These are phyloP conservation scores for Drosophila flavopinicola DNA, from an alignment of 2,888 invertebrate genomes.

Conservation along the genomic window DNA sequence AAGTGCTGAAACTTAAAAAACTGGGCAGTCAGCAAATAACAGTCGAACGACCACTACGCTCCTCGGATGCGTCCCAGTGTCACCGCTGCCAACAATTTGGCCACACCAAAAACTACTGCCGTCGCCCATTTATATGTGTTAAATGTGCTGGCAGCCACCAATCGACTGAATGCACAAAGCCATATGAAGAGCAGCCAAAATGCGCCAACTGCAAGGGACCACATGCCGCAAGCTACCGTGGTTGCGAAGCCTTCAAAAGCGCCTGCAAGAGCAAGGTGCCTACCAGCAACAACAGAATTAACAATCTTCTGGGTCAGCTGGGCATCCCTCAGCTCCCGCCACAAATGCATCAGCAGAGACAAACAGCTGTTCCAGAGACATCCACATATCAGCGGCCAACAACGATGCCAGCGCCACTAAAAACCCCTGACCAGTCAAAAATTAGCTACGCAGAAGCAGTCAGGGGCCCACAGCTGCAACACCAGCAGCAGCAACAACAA, in stretches of 20 bases:
- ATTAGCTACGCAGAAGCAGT: background rate
- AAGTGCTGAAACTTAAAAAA: background rate
- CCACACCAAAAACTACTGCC: background rate
- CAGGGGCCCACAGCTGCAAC: too few species aligned
- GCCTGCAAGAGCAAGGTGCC: background rate
- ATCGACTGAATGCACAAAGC: background rate
- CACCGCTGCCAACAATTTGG: conserved; percentile 1
- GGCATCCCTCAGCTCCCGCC: background rate
- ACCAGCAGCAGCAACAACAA: too few species aligned
- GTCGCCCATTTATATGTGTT: background rate
- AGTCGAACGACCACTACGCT: background rate
- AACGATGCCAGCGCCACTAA: too few species aligned
- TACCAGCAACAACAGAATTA: fast-evolving
- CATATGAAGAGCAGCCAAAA: background rate
- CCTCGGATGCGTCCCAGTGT: background rate
- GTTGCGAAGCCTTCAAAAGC: background rate
- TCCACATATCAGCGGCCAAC: too few species aligned
- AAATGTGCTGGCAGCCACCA: background rate
- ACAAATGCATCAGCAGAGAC: too few species aligned
- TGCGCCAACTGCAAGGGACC: background rate
- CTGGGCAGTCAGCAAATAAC: background rate
- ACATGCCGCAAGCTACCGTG: background rate
- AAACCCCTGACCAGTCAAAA: too few species aligned
- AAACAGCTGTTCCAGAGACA: too few species aligned
- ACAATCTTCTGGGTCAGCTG: background rate